Evolutionary conservation across 2,113 vertebrate genomes (phyloP).

Genomic region (Formicarius rufipectus): DNA sequence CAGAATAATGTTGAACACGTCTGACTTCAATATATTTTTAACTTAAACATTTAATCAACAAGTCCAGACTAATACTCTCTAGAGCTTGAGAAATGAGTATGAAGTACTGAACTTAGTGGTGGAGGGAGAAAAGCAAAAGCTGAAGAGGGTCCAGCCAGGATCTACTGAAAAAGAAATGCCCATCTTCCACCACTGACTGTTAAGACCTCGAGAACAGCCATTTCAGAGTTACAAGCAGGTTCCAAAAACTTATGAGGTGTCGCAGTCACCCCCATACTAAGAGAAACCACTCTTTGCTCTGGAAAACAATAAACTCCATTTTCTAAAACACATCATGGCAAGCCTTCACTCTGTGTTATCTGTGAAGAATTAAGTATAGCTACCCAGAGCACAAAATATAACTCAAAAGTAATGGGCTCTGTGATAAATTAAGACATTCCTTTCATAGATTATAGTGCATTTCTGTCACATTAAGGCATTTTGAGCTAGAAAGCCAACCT

Average conservation of each 20-base stretch:
- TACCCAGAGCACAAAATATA: conserved; percentile 55
- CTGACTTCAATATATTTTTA: conserved; percentile 19
- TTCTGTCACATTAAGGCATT: conserved; percentile 46
- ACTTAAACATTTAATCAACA: conserved; percentile 46
- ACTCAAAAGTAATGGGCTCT: conserved; percentile 50
- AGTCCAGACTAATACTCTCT: conserved; percentile 12
- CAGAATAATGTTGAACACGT: conserved; percentile 61
- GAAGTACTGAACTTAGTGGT: background rate
- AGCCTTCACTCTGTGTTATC: conserved; percentile 16
- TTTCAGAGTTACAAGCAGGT: background rate
- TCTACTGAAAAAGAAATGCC: background rate
- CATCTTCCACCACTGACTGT: background rate
- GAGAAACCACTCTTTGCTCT: background rate
- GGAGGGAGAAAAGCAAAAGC: background rate
- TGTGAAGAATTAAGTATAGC: conserved; percentile 33
- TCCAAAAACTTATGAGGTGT: background rate
- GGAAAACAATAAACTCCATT: background rate
- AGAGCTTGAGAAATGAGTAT: background rate
- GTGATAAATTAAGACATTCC: conserved; percentile 60
- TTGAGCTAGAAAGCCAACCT: conserved; percentile 10
- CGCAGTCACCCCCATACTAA: background rate
- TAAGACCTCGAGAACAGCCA: background rate
- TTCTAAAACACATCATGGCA: background rate
- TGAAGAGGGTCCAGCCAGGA: background rate
- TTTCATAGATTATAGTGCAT: conserved; percentile 20